Evolutionary conservation across 2,888 invertebrate species (phyloP), one percentile per base, ranked within the genome.

Genomic region (Pocota personata): DNA sequence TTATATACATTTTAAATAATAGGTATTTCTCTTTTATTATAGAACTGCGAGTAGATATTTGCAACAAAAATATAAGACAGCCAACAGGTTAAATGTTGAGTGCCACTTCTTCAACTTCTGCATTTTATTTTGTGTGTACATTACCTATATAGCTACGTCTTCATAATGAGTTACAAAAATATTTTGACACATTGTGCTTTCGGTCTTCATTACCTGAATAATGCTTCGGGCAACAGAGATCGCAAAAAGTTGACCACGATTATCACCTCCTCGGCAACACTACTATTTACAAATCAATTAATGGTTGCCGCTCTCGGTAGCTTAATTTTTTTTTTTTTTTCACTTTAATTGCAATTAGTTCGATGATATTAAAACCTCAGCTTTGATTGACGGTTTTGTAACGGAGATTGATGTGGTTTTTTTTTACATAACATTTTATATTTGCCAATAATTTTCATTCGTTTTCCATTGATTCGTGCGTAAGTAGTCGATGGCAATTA

Each of bases 81-180:
- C n/a, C n/a, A 40, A 14, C 14, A 40, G 14, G n/a, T 37, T 14
- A 6, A 40, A 14, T 14, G 1, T 40, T 1, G 21, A 21, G 48
- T 4, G 3, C 4, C 48, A 21, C 43, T 46, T 19, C 27, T 64
- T 32, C 32, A 48, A 19, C 19, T 14, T 19, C 16, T 27, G 7
- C 19, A 48, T 19, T 48, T 32, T 14, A 40, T 58, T 48, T 19
- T n/a, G 21, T 14, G 32, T 48, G 32, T 64, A 24, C 27, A 43
- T 60, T 48, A 64, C 64, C 32, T 48, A 24, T 24, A 48, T 30
- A 14, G 14, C 40, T 6, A 46, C 48, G 64, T 48, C 30, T 21
- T 32, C 46, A 32, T 64, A 64, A 64, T 48, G 32, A 46, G 46
- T 30, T 64, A 27, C 16, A 64, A 46, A 46, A 64, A 64, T 16